Evolutionary conservation across 1,140 invertebrate species (phyloP).

Genomic region (Nasonia longicornis): DNA sequence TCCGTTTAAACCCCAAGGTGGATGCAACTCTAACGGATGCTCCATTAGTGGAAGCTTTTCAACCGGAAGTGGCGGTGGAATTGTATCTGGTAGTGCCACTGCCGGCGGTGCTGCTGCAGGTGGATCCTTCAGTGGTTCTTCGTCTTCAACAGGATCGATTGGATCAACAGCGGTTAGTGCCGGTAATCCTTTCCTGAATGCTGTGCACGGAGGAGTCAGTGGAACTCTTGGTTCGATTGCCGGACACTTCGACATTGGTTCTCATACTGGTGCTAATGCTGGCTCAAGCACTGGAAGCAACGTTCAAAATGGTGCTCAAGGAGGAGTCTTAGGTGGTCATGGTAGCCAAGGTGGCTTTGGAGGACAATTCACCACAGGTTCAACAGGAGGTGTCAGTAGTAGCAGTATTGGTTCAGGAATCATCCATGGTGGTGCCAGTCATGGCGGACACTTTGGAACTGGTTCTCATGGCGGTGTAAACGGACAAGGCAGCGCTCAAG

Average conservation of each 20-base stretch:
- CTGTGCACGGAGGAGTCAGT: neutral
- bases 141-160: neutral
- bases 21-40: conserved; percentile 3
- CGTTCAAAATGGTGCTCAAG: neutral
- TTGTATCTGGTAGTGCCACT: neutral
- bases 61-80: neutral
- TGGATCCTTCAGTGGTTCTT: neutral
- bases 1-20: conserved; percentile 31
- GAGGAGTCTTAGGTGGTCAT: neutral
- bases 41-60: neutral
- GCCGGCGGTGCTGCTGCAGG: neutral
- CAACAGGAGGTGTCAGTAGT: neutral
- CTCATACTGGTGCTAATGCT: neutral
- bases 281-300: neutral
- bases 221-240: neutral
- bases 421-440: neutral
- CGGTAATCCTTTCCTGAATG: conserved; percentile 28
- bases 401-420: no score
- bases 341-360: neutral
- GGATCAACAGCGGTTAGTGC: neutral
- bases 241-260: conserved; percentile 4
- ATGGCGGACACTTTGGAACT: neutral
- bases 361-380: neutral
- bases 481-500: neutral
- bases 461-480: neutral